Base-by-base conservation (phyloP, 2,797 vertebrate genomes). In the Lophotriccus pileatus region DNA sequence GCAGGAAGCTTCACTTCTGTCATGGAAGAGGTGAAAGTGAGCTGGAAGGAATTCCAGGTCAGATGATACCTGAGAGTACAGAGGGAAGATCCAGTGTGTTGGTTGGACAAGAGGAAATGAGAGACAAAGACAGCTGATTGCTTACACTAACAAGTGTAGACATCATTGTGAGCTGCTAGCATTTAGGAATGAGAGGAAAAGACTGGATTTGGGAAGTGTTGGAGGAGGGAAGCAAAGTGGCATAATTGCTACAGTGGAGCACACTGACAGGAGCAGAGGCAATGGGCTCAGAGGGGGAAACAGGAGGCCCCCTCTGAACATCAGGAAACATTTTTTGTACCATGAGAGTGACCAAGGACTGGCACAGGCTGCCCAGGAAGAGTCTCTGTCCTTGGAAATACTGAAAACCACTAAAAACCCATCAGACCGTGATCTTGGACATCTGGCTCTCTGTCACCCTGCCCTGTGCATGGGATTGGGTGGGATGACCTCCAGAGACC, bases 341-440 rank as follows among this genome's bases (percentile, higher is more conserved):
- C 74, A 7, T 27, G 41, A 36, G 20, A 16, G 17, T 60, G 58
- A 52, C 27, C 13, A 22, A 12, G n/a, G 7, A 3, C 28, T 62
- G 34, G 25, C 25, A 22, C 13, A 79, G 55, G 20, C 60, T 68
- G 34, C 12, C 23, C 16, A 46, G 22, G 5, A 62, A 46, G 37
- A 72, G 32, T 52, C 19, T 66, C 9, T 25, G 3, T 56, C 36
- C 2, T 1, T 64, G 72, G 37, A 60, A 63, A 53, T 62, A 44
- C 0, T 52, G 14, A 85, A 87, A 91, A 55, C 1, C 0, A 44
- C 0, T 52, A 16, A 85, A 87, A 91, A 55, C 1, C 0, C 0
- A 1, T 32, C 46, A 37, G 20, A 66, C 37, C 0, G 0, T 1
- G 0, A 2, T 68, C 24, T 52, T 47, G 55, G 32, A 30, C 32